These are phyloP conservation scores for Hartigia nigra DNA, from an alignment of 2,888 invertebrate species.

Conservation along the genomic window DNA sequence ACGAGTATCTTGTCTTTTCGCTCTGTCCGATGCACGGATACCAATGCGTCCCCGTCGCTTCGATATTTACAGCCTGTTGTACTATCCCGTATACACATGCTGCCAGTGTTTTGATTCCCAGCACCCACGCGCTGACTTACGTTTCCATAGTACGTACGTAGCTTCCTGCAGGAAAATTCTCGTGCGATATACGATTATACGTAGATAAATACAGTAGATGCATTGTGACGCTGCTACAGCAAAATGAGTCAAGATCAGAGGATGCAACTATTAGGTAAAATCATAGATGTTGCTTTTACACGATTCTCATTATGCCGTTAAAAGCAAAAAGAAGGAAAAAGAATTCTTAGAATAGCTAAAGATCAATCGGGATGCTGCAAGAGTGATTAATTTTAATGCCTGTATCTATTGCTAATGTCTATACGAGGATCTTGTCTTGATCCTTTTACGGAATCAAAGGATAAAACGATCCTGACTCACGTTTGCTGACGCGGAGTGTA, in stretches of 20 bases:
- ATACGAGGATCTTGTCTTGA: neutral
- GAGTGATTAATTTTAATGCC: neutral
- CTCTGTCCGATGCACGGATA: neutral
- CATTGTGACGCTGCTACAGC: neutral
- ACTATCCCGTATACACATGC: neutral
- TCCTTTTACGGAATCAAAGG: neutral
- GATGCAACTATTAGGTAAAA: neutral
- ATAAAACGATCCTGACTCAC: neutral
- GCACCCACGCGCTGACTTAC: neutral
- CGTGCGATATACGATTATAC: neutral
- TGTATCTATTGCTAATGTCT: neutral
- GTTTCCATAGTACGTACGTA: neutral
- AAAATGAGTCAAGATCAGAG: neutral
- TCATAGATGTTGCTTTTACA: neutral
- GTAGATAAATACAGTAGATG: neutral
- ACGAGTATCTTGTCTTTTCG: neutral
- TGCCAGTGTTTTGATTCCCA: neutral
- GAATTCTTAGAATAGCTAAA: neutral
- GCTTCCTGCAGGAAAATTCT: neutral
- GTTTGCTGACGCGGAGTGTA: slow-evolving; percentile 27
- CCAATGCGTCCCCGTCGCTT: neutral
- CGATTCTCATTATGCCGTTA: neutral
- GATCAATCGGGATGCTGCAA: neutral
- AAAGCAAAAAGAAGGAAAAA: neutral
- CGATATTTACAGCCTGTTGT: neutral